phyloP scores from a whole-genome alignment of 2,888 invertebrate genomes.

The Ernsta delagoae region DNA sequence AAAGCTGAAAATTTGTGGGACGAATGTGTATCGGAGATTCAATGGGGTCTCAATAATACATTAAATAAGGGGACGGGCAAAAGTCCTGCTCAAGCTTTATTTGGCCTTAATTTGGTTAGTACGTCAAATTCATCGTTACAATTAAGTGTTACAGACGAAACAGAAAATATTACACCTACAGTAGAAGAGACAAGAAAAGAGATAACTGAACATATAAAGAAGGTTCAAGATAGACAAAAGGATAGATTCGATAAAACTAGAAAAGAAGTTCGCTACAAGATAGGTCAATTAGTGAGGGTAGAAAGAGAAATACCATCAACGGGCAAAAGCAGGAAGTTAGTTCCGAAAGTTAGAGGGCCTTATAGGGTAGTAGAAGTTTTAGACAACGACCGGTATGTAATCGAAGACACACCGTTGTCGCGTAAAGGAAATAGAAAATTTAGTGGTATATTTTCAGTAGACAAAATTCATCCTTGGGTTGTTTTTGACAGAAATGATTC shows the following conservation, averaged over 20 bases:
- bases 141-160: constrained; percentile 8
- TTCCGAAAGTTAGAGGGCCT: constrained; percentile 16
- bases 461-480: constrained; percentile 24
- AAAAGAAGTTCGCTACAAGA: not conserved
- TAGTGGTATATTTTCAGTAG: constrained; percentile 14
- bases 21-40: constrained; percentile 17
- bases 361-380: constrained; percentile 10
- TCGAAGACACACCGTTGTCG: constrained; percentile 25
- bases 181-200: constrained; percentile 6
- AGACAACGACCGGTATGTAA: constrained; percentile 19
- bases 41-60: constrained; percentile 26
- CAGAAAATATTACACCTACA: not conserved
- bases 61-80: constrained; percentile 12
- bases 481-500: constrained; percentile 9
- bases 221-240: constrained; percentile 9
- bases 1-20: constrained; percentile 27
- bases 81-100: constrained; percentile 18
- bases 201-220: constrained; percentile 4
- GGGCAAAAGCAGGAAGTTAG: constrained; percentile 17
- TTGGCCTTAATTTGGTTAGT: constrained; percentile 11
- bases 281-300: constrained; percentile 20
- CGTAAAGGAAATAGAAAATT: constrained; percentile 12
- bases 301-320: constrained; percentile 16
- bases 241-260: constrained; percentile 10
- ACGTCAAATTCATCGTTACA: constrained; percentile 15